Evolutionary conservation across 2,888 invertebrate species (phyloP).

Genomic region (Ligdia adustata): DNA sequence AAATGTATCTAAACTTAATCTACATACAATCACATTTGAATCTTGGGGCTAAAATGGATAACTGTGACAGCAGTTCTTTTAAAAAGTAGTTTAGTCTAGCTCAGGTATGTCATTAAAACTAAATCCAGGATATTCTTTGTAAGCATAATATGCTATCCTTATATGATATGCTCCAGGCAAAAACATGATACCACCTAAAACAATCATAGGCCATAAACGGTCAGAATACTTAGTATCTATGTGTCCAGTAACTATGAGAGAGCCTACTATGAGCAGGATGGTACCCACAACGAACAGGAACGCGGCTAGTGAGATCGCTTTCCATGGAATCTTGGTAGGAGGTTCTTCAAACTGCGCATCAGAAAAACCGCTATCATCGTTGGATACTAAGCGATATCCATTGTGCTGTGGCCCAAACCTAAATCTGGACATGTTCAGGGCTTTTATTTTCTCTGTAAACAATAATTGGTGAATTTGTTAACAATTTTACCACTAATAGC

Average conservation of each 20-base stretch:
- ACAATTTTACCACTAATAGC: too few species aligned
- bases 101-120: constrained; percentile 95
- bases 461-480: constrained; percentile 6
- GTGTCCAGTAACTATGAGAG: constrained; percentile 91
- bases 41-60: background rate
- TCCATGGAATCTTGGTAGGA: constrained; percentile 91
- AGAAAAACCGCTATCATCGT: constrained; percentile 86
- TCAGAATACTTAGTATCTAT: constrained; percentile 93
- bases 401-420: constrained; percentile 84
- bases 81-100: constrained; percentile 83
- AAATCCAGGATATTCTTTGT: constrained; percentile 92
- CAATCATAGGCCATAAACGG: constrained; percentile 94
- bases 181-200: constrained; percentile 94
- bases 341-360: constrained; percentile 88
- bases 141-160: constrained; percentile 93
- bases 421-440: constrained; percentile 83
- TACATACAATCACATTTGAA: too few species aligned
- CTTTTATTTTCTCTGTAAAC: constrained; percentile 53
- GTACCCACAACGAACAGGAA: constrained; percentile 91
- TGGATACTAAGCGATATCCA: constrained; percentile 84
- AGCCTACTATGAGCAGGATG: constrained; percentile 89
- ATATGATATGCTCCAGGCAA: constrained; percentile 96
- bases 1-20: too few species aligned
- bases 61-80: background rate
- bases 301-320: constrained; percentile 90